Conservation (phyloP, 2,797 vertebrate species). For the Anas bernieri region DNA sequence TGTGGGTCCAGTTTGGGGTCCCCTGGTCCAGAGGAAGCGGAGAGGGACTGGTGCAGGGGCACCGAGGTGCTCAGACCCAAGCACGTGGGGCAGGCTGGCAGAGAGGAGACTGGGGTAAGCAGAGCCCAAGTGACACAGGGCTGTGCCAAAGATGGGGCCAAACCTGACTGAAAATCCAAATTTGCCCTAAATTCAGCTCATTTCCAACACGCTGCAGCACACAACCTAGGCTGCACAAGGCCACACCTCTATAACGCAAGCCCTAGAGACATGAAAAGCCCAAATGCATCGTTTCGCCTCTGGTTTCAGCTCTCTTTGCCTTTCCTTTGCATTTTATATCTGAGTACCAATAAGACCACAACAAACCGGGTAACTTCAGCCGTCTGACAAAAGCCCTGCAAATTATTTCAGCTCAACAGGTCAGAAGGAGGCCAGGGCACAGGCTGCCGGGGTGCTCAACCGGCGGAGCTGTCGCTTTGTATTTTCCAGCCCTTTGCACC, state of each 20-base stretch:
- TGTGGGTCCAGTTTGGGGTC: neutral
- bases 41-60: accelerated
- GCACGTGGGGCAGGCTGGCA: neutral
- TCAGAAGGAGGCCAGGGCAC: neutral
- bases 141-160: neutral
- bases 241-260: accelerated
- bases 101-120: neutral
- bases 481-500: slow-evolving; percentile 39
- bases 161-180: neutral
- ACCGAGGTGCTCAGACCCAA: neutral
- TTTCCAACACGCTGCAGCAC: accelerated
- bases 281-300: neutral
- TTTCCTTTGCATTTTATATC: neutral
- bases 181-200: neutral
- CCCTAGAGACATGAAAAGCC: neutral
- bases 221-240: neutral
- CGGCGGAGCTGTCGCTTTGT: neutral
- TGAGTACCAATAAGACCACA: accelerated
- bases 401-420: neutral
- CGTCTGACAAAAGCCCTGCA: neutral
- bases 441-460: neutral
- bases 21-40: accelerated
- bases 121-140: accelerated
- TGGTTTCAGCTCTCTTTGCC: accelerated
- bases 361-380: accelerated